These are phyloP conservation scores for Achroia grisella DNA, from an alignment of 1,140 invertebrate species.

Conservation along the genomic window DNA sequence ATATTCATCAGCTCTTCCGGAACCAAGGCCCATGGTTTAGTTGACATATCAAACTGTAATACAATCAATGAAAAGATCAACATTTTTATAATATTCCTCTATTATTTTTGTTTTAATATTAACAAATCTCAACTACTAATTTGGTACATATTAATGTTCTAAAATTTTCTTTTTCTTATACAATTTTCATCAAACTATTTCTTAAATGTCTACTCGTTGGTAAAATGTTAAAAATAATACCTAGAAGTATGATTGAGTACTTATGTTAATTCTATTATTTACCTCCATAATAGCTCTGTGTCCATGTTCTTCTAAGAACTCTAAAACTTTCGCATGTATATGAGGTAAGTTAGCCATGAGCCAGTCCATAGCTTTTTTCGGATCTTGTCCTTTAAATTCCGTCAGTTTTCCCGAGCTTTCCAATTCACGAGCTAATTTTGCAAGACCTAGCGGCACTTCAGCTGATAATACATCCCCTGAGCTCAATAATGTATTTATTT, in stretches of 20 bases:
- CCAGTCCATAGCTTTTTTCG: conserved; percentile 75
- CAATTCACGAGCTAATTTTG: conserved; percentile 74
- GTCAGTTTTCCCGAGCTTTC: conserved; percentile 57
- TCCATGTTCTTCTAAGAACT: conserved; percentile 82
- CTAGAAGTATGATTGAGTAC: no score
- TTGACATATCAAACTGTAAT: conserved; percentile 78
- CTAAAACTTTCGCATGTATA: conserved; percentile 67
- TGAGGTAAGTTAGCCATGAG: conserved; percentile 72
- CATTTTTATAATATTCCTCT: no score
- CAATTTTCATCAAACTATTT: no score
- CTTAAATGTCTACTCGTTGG: no score
- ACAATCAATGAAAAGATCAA: not conserved
- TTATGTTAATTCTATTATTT: not conserved
- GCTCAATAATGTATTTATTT: conserved; percentile 77
- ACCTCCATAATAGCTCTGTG: conserved; percentile 85
- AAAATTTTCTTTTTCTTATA: no score
- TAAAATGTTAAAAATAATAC: no score
- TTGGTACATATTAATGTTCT: no score
- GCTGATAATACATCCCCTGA: conserved; percentile 82
- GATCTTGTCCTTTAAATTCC: conserved; percentile 73
- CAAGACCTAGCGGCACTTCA: conserved; percentile 75
- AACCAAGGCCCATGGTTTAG: conserved; percentile 80
- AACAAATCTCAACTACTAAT: no score
- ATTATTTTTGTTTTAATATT: no score
- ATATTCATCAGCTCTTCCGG: conserved; percentile 77